A percentile compares a stretch with the other conserved stretches of the same genome.
phyloP scores from a whole-genome alignment of 2,797 vertebrate genomes.

The Darevskia nairensis region DNA sequence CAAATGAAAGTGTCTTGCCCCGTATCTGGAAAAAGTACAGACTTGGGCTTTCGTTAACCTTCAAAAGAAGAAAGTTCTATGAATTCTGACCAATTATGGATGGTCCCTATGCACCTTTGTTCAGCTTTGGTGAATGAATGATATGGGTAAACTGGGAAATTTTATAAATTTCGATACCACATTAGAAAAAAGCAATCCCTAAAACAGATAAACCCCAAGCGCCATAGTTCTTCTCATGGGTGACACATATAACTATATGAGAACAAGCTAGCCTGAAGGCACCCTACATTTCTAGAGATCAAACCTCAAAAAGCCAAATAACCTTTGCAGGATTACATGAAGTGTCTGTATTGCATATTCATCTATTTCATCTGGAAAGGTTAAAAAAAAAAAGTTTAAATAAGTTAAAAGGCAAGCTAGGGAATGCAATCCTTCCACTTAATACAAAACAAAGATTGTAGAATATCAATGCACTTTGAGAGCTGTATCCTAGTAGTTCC shows the following conservation, averaged over 20 bases:
- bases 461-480: slow-evolving; percentile 61
- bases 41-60: background rate
- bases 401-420: slow-evolving; percentile 51
- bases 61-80: background rate
- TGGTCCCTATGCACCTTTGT: background rate
- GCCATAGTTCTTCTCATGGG: background rate
- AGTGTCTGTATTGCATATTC: slow-evolving; percentile 33
- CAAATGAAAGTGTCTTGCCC: no score
- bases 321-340: slow-evolving; percentile 48
- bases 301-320: slow-evolving; percentile 44
- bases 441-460: slow-evolving; percentile 39
- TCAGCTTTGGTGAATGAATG: background rate
- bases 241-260: background rate
- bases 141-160: background rate
- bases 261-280: slow-evolving; percentile 33
- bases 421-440: slow-evolving; percentile 56
- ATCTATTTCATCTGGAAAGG: slow-evolving; percentile 49
- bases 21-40: background rate
- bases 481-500: slow-evolving; percentile 40
- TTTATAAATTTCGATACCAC: background rate
- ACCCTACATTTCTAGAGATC: slow-evolving; percentile 43
- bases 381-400: slow-evolving; percentile 53
- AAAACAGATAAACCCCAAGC: background rate
- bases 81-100: background rate
- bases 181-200: background rate